Conservation (phyloP, 2,888 invertebrate species). For the Cyaniris semiargus region DNA sequence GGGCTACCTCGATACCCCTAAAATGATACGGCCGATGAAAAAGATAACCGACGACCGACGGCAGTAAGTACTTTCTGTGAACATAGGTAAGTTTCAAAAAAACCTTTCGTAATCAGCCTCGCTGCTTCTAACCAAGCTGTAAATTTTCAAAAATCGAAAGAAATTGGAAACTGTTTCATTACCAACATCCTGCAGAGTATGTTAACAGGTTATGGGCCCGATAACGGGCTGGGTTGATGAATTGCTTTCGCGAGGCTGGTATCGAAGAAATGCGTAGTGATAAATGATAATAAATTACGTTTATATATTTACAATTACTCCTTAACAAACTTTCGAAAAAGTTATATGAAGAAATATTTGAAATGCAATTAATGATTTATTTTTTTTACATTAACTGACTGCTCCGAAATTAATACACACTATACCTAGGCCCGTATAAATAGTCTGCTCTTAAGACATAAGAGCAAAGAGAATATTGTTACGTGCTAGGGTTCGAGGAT, state of each 20-base stretch:
- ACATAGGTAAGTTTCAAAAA: conserved; percentile 12
- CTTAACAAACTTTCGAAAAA: neutral
- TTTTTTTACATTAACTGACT: neutral
- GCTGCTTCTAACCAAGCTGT: neutral
- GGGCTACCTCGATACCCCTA: conserved; percentile 13
- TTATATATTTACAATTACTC: neutral
- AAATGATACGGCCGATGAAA: neutral
- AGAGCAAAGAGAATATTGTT: too few species aligned
- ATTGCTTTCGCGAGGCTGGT: conserved; percentile 9
- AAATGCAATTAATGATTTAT: neutral
- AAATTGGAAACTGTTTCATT: neutral
- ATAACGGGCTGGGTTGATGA: neutral
- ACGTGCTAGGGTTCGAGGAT: too few species aligned
- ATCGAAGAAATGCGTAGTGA: conserved; percentile 11
- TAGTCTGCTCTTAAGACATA: too few species aligned
- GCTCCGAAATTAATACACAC: neutral
- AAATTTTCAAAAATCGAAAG: neutral
- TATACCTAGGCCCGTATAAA: too few species aligned
- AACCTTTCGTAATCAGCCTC: conserved; percentile 20
- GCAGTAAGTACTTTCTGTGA: conserved; percentile 19
- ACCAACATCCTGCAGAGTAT: neutral
- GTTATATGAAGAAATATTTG: neutral
- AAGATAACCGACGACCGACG: neutral
- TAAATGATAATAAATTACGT: neutral
- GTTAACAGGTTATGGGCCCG: neutral